These are phyloP conservation scores for Anabas testudineus DNA, from an alignment of 2,797 vertebrate species.

Conservation along the genomic window DNA sequence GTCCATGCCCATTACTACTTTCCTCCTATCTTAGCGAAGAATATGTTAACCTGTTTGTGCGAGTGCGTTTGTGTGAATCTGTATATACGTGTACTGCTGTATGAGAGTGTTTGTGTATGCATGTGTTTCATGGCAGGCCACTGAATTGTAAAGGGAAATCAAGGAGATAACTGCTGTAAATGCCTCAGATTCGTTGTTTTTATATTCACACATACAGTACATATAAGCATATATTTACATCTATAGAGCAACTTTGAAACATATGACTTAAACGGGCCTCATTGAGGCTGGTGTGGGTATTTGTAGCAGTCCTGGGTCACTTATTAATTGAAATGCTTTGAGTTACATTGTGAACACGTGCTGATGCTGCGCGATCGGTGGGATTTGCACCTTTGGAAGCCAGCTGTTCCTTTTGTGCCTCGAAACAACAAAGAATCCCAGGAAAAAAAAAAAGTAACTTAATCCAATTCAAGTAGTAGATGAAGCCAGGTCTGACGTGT, in stretches of 20 bases:
- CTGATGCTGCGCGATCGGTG: background rate
- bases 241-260: slow-evolving; percentile 84
- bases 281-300: slow-evolving; percentile 74
- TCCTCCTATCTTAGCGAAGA: slow-evolving; percentile 79
- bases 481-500: slow-evolving; percentile 63
- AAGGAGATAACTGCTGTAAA: slow-evolving; percentile 96
- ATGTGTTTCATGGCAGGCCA: slow-evolving; percentile 85
- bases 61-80: slow-evolving; percentile 51
- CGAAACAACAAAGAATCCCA: slow-evolving; percentile 18
- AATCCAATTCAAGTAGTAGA: slow-evolving; percentile 32
- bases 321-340: slow-evolving; percentile 45
- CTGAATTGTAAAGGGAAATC: slow-evolving; percentile 93
- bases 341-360: slow-evolving; percentile 15
- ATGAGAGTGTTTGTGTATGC: slow-evolving; percentile 60
- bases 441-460: background rate
- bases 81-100: slow-evolving; percentile 22
- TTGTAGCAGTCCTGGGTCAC: slow-evolving; percentile 74
- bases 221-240: slow-evolving; percentile 86
- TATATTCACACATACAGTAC: slow-evolving; percentile 85
- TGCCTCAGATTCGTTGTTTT: slow-evolving; percentile 89
- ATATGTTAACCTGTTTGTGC: slow-evolving; percentile 76
- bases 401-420: slow-evolving; percentile 28
- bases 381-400: slow-evolving; percentile 31
- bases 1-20: slow-evolving; percentile 86
- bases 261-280: slow-evolving; percentile 77